Percentiles rank a stretch among this genome's conserved stretches.
Evolutionary conservation across 2,797 vertebrate genomes (phyloP).

Genomic region (Anguilla megastoma): DNA sequence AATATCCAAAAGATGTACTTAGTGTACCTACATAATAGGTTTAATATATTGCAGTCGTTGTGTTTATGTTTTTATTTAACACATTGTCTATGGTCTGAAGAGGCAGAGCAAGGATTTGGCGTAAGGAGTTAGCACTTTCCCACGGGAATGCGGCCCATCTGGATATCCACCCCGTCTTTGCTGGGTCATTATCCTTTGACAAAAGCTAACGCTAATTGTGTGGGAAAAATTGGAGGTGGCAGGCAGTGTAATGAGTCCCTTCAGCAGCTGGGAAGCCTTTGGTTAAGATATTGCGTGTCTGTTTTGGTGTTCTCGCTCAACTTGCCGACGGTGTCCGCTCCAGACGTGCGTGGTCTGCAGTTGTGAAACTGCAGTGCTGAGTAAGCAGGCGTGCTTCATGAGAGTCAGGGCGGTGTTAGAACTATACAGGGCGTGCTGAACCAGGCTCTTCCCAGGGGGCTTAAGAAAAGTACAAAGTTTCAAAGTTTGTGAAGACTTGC

Average conservation of each 20-base stretch:
- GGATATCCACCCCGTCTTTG: not conserved
- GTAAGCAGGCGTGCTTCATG: not conserved
- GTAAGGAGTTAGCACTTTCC: not conserved
- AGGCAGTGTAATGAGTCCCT: constrained; percentile 33
- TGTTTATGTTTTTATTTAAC: not conserved
- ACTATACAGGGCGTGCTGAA: not conserved
- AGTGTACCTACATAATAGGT: not conserved
- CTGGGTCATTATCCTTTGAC: constrained; percentile 27
- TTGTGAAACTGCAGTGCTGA: constrained; percentile 28
- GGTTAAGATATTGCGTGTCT: not conserved
- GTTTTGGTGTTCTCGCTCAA: not conserved
- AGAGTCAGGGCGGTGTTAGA: not conserved
- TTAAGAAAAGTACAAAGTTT: not conserved
- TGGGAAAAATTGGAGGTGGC: not conserved
- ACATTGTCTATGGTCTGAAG: not conserved
- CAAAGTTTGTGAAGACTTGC: not conserved
- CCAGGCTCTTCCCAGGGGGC: not conserved
- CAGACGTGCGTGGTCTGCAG: constrained; percentile 9
- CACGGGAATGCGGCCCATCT: not conserved
- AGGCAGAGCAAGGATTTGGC: not conserved
- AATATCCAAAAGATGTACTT: not conserved
- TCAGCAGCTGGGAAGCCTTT: constrained; percentile 32
- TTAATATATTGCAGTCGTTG: not conserved
- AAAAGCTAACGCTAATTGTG: not conserved
- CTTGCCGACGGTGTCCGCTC: not conserved